Conservation (phyloP, 2,888 invertebrate genomes). For the Eulithis testata region DNA sequence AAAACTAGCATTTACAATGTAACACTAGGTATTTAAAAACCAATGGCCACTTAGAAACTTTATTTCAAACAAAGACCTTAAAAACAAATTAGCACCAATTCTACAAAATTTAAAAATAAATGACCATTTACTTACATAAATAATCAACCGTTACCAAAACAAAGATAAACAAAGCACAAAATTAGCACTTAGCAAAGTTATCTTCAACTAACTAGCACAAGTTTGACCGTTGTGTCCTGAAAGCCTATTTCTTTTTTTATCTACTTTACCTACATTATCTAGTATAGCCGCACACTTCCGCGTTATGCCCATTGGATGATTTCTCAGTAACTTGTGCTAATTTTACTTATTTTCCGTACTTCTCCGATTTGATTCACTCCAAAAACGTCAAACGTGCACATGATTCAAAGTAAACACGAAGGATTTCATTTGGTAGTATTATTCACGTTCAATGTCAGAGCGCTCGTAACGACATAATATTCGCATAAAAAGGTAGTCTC, state of each 20-base stretch:
- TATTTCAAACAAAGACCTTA: neutral
- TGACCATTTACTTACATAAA: neutral
- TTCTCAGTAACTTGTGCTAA: neutral
- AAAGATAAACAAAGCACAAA: constrained; percentile 9
- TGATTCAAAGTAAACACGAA: neutral
- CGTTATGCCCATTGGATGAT: neutral
- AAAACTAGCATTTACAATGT: too few species aligned
- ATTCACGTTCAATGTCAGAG: constrained; percentile 20
- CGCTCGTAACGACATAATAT: constrained; percentile 3
- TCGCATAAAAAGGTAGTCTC: constrained; percentile 1
- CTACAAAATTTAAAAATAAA: constrained; percentile 2
- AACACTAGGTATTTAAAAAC: too few species aligned
- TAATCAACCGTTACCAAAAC: constrained; percentile 12
- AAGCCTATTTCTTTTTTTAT: constrained; percentile 9
- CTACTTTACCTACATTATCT: neutral
- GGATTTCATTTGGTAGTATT: constrained; percentile 4
- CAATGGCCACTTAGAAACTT: neutral
- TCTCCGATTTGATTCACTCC: neutral
- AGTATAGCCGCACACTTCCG: constrained; percentile 1
- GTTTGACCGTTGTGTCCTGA: constrained; percentile 5
- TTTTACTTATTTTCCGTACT: too few species aligned
- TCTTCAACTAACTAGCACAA: neutral
- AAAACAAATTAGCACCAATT: constrained; percentile 10
- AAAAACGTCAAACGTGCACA: neutral
- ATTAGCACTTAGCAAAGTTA: constrained; percentile 6